A percentile compares a stretch with the other conserved stretches of the same genome.
Conservation (phyloP, 2,888 invertebrate species). For the Agrochola circellaris region DNA sequence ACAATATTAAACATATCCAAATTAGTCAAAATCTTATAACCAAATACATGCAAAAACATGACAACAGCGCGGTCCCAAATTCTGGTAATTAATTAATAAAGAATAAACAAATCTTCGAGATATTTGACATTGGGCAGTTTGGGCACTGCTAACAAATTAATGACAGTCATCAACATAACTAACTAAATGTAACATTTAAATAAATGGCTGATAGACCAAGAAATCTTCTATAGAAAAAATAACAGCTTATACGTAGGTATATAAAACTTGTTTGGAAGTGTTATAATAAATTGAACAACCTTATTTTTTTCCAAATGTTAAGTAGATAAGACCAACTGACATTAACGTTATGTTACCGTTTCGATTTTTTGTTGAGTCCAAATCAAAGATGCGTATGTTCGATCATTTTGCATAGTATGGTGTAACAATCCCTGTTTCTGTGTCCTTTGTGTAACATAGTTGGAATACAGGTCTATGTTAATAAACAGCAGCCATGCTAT, state of each 20-base stretch:
- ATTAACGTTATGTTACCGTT: background rate
- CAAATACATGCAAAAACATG: background rate
- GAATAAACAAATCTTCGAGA: background rate
- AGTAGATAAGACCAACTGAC: background rate
- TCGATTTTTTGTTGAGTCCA: background rate
- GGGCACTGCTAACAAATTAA: conserved; percentile 20
- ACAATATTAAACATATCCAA: background rate
- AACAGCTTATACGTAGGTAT: background rate
- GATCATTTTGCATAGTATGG: conserved; percentile 20
- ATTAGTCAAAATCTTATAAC: background rate
- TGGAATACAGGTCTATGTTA: conserved; percentile 67
- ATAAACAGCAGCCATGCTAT: conserved; percentile 61
- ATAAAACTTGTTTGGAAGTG: conserved; percentile 3
- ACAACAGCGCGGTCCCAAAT: background rate
- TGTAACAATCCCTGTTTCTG: conserved; percentile 43
- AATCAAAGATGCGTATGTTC: background rate
- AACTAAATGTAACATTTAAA: conserved; percentile 21
- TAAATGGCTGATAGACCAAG: conserved; percentile 28
- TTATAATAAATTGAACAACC: conserved; percentile 2
- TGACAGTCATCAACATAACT: conserved; percentile 17
- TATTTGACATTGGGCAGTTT: conserved; percentile 24
- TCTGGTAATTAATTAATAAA: background rate
- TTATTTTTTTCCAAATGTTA: conserved; percentile 7
- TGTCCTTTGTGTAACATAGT: conserved; percentile 55
- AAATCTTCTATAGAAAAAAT: conserved; percentile 22